Base-by-base conservation (phyloP, 2,113 vertebrate genomes). In the Entelurus aequoreus region DNA sequence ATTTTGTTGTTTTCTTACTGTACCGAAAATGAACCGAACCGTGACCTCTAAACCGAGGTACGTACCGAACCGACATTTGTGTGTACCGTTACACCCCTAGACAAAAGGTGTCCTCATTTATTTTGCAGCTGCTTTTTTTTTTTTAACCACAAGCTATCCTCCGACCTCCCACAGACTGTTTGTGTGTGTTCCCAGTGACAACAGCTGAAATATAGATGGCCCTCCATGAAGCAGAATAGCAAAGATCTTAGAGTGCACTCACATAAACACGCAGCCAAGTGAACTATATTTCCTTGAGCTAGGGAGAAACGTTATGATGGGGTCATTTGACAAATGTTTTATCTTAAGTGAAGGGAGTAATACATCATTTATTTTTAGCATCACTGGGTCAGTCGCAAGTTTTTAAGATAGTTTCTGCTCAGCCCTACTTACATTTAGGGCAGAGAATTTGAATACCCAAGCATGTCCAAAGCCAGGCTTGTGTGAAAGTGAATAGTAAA, bases 301-400 rank as follows among this genome's bases (percentile, higher is more conserved):
- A 52, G 7, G 54, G 63, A 75, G 62, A 75, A 62, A 60, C 21
- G 47, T 67, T 63, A 58, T 40, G 62, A 77, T 64, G 70, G 37
- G 60, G 62, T 53, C 76, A 76, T 74, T 84, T 77, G 79, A 81
- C 79, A 73, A 76, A 80, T 57, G 69, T 71, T 79, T 83, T 77
- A 83, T 82, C 80, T 60, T 68, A 72, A 82, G 76, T 69, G 79
- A 79, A 60, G 59, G 28, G 70, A 71, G 66, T 76, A 72, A 73
- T 71, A 68, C 14, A 14, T 16, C 55, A 14, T 56, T 60, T 82
- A 80, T 88, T 81, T 85, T 83, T 57, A 57, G 54, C 36, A 44
- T 57, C 55, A 44, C n/a, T 44, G 37, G 16, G 37, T 40, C 37
- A 5, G 8, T 16, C 36, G 37, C 35, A 11, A 46, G 42, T 46